Evolutionary conservation across 2,113 vertebrate species (phyloP), one percentile per base, ranked within the genome.

Genomic region (Elephantulus edwardii): DNA sequence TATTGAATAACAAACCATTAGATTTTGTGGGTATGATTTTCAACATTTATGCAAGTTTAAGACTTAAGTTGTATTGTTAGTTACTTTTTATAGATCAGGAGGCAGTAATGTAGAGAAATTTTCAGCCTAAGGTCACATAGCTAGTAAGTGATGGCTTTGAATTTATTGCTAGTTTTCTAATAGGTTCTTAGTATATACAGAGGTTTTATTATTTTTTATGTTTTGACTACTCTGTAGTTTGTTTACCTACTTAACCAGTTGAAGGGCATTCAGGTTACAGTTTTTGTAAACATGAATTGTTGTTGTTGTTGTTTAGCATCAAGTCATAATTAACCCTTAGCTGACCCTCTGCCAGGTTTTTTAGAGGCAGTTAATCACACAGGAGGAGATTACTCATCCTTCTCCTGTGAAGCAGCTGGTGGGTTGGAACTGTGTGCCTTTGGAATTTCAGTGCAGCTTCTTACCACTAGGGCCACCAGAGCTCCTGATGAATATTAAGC

Each of bases 1-100:
- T 91, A 58, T 17, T 88, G 86, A 89, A 38, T 79, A 71, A 54
- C 92, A 76, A 80, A n/a, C 44, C 19, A 50, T 64, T 88, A 85
- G 80, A 85, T 72, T 17, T 42, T 58, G 14, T 19, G n/a, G 77
- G 44, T 19, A 38, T 74, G 42, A 60, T 54, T 86, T 82, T 83
- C 14, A 60, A 1, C 77, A 86, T 50, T 89, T 82, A 28, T 91
- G 35, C 24, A 91, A 68, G 72, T 68, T 26, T 19, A 62, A 82
- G 42, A 86, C 38, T 19, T 66, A 83, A 89, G 16, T 83, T 54
- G 17, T 35, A 66, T 35, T 20, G n/a, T n/a, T 20, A 66, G 54
- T 56, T 5, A 58, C 19, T 16, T 74, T 78, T 66, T 89, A 70
- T 83, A 66, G 60, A 44, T 75, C 50, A 60, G 3, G 8, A 78